These are phyloP conservation scores for Rhopalosiphum padi DNA, from an alignment of 1,140 invertebrate genomes.

Conservation along the genomic window DNA sequence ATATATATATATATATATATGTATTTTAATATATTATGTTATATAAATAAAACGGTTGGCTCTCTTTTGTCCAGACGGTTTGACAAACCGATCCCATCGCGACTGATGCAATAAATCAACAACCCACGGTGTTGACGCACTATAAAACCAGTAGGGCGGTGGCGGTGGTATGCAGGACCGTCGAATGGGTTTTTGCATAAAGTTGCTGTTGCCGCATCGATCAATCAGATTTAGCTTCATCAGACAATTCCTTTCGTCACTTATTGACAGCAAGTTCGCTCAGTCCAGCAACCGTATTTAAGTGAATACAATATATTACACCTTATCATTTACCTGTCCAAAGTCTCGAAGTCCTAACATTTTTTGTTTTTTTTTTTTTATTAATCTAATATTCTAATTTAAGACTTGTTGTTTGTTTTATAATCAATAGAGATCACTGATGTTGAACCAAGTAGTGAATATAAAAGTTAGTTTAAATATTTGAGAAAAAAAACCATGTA, in stretches of 20 bases:
- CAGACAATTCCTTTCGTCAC: not conserved
- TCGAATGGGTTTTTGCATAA: not conserved
- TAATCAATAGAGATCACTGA: too few species aligned
- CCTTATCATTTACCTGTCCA: not conserved
- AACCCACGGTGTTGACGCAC: not conserved
- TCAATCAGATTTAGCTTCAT: conserved; percentile 20
- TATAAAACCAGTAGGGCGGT: not conserved
- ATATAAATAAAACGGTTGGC: not conserved
- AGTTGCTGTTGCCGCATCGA: not conserved
- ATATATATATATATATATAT: not conserved
- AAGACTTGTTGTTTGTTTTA: too few species aligned
- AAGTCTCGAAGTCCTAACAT: too few species aligned
- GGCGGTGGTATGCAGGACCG: not conserved
- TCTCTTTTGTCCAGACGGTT: not conserved
- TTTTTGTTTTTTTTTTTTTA: too few species aligned
- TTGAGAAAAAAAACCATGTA: too few species aligned
- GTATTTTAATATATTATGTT: not conserved
- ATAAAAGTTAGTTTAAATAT: too few species aligned
- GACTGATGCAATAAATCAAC: not conserved
- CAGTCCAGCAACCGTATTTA: not conserved
- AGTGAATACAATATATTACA: not conserved
- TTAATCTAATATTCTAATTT: too few species aligned
- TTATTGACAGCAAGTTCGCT: not conserved
- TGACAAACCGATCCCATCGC: not conserved
- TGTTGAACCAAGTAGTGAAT: too few species aligned